Evolutionary conservation across 2,113 vertebrate genomes (phyloP).

Genomic region (Turnix velox): DNA sequence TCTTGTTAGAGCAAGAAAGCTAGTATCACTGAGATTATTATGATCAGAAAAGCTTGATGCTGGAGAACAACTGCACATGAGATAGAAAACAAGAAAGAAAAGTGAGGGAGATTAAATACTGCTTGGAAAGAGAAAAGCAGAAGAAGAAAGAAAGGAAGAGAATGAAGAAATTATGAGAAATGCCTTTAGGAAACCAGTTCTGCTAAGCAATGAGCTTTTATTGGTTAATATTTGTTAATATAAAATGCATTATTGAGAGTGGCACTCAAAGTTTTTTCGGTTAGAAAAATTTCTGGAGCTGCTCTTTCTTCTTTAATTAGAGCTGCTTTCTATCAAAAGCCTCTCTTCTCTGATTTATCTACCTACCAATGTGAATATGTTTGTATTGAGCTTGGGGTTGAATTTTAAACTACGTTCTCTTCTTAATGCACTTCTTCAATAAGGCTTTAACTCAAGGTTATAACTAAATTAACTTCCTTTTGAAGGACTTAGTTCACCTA

Average conservation of each 20-base stretch:
- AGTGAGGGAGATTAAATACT: not conserved
- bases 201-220: not conserved
- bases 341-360: not conserved
- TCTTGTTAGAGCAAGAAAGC: not conserved
- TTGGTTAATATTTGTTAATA: not conserved
- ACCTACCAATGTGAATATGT: not conserved
- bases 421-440: conserved; percentile 19
- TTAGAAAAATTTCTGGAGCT: not conserved
- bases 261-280: not conserved
- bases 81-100: not conserved
- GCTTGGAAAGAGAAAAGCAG: not conserved
- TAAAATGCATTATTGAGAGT: rapidly evolving
- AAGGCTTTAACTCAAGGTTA: conserved; percentile 36
- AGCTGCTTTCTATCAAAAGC: not conserved
- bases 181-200: not conserved
- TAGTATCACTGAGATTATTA: not conserved
- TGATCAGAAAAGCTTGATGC: rapidly evolving
- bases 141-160: not conserved
- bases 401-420: conserved; percentile 37
- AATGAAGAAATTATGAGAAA: not conserved
- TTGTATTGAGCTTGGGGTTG: conserved; percentile 9
- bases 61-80: not conserved
- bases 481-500: not conserved
- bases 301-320: not conserved
- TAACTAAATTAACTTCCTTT: conserved; percentile 3